phyloP scores from a whole-genome alignment of 2,888 invertebrate genomes.

The Timema podura region DNA sequence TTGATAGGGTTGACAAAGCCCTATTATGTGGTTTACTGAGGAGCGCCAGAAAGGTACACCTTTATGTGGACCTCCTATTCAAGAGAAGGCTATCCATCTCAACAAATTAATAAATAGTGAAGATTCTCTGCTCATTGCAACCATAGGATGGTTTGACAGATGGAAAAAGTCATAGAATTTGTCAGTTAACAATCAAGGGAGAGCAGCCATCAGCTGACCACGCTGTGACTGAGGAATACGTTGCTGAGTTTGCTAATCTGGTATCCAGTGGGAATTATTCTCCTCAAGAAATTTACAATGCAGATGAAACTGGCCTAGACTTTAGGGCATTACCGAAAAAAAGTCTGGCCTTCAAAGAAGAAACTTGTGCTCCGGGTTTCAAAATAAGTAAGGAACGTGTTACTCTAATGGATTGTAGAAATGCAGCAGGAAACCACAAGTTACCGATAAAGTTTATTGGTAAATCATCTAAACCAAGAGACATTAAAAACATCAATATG shows the following conservation, averaged over 20 bases:
- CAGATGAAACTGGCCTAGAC: conserved; percentile 34
- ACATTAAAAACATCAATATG: conserved; percentile 32
- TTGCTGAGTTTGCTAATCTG: not conserved
- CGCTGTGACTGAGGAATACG: not conserved
- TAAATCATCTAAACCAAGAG: conserved; percentile 30
- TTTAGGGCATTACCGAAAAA: conserved; percentile 34
- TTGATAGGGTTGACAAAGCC: not conserved
- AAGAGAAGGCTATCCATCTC: not conserved
- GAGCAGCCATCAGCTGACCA: not conserved
- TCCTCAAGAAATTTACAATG: conserved; percentile 32
- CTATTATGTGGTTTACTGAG: not conserved
- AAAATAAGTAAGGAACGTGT: conserved; percentile 35
- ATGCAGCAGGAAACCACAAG: conserved; percentile 36
- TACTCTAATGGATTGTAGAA: conserved; percentile 37
- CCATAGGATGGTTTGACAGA: not conserved
- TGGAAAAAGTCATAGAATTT: not conserved
- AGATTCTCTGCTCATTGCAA: not conserved
- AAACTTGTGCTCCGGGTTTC: conserved; percentile 26
- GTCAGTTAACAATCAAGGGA: not conserved
- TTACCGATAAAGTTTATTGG: conserved; percentile 36
- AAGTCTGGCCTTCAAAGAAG: conserved; percentile 28
- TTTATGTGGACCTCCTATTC: not conserved
- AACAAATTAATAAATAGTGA: not conserved
- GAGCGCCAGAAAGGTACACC: conserved; percentile 5
- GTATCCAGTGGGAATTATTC: not conserved